Conservation (phyloP, 2,113 vertebrate species). For the Poecilia latipinna region DNA sequence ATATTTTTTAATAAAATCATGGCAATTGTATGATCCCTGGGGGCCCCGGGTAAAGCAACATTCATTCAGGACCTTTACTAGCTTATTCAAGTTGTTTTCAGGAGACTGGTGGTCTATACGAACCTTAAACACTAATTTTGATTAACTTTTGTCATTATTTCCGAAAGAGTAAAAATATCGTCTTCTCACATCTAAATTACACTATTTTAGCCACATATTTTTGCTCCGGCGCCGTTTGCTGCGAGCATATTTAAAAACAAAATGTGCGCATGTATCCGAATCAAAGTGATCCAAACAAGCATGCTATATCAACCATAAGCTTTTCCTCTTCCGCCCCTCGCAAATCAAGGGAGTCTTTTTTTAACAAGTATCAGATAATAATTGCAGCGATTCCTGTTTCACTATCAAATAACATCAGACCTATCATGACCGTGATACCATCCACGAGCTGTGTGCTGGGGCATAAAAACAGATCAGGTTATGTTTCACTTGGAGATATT, state of each 20-base stretch:
- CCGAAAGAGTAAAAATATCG: too few species aligned
- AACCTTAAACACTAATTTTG: too few species aligned
- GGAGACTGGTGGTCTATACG: too few species aligned
- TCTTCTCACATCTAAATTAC: too few species aligned
- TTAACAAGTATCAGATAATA: slow-evolving; percentile 77
- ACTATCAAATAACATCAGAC: slow-evolving; percentile 44
- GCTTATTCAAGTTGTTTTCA: too few species aligned
- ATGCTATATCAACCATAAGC: slow-evolving; percentile 34
- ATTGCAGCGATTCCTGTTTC: slow-evolving; percentile 67
- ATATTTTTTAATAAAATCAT: too few species aligned
- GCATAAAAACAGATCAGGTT: slow-evolving; percentile 41
- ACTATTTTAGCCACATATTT: too few species aligned
- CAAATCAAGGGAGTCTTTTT: slow-evolving; percentile 57
- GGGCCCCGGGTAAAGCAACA: too few species aligned
- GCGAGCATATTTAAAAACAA: background rate
- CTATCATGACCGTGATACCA: slow-evolving; percentile 66
- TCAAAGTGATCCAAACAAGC: slow-evolving; percentile 23
- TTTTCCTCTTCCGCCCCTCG: slow-evolving; percentile 1
- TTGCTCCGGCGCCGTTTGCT: background rate
- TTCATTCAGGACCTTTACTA: too few species aligned
- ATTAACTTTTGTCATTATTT: too few species aligned
- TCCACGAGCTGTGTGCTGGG: slow-evolving; percentile 41
- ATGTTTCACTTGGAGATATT: slow-evolving; percentile 37
- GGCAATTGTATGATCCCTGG: too few species aligned
- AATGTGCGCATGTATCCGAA: background rate